phyloP scores from a whole-genome alignment of 2,888 invertebrate genomes.

The Venustoraphidia nigricollis region DNA sequence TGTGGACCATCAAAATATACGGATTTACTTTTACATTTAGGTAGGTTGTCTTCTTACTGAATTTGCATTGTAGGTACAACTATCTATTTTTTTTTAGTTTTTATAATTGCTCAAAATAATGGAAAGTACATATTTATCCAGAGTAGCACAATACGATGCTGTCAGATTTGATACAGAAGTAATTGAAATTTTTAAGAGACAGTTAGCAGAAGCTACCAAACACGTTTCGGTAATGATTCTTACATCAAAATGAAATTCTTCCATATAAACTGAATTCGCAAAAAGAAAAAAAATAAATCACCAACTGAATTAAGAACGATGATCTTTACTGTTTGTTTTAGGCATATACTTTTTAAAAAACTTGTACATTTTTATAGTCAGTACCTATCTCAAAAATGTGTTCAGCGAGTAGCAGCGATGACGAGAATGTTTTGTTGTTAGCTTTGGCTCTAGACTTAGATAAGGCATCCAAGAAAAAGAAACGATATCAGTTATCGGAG shows the following conservation, averaged over 20 bases:
- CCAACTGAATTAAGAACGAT: neutral
- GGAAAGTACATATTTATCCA: constrained; percentile 19
- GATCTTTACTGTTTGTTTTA: neutral
- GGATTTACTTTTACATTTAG: neutral
- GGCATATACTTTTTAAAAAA: neutral
- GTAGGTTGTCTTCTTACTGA: constrained; percentile 2
- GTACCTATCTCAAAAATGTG: too few relatives aligned
- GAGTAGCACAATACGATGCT: constrained; percentile 47
- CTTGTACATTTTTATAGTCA: too few relatives aligned
- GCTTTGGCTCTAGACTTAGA: too few relatives aligned
- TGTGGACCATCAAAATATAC: constrained; percentile 3
- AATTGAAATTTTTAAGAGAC: constrained; percentile 49
- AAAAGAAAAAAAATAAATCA: too few relatives aligned
- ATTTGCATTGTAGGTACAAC: neutral
- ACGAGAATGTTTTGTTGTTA: too few relatives aligned
- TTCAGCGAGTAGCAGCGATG: too few relatives aligned
- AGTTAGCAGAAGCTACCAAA: constrained; percentile 45
- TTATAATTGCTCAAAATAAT: constrained; percentile 9
- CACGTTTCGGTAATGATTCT: constrained; percentile 41
- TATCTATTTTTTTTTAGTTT: neutral
- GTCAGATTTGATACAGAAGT: constrained; percentile 68
- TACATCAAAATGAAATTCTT: neutral
- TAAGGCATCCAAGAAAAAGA: too few relatives aligned
- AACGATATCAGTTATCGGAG: too few relatives aligned
- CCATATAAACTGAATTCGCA: too few relatives aligned